Evolutionary conservation across 2,888 invertebrate genomes (phyloP).

Genomic region (Celastrina argiolus): DNA sequence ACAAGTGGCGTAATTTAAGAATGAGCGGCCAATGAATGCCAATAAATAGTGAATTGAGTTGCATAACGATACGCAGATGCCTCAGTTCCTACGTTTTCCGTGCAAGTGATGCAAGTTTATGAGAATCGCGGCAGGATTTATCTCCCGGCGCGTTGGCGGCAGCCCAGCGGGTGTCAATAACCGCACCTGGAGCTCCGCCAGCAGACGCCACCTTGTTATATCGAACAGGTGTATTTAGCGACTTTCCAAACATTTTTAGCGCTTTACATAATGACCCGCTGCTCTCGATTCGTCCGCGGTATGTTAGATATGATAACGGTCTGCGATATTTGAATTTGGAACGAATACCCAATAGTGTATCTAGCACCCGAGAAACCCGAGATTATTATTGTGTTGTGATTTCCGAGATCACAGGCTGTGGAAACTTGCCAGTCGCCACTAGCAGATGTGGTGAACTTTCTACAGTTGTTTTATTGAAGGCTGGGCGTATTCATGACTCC

Average conservation of each 20-base stretch:
- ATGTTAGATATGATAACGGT: neutral
- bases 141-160: conserved; percentile 2
- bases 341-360: neutral
- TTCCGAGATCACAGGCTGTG: too few relatives aligned
- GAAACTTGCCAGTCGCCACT: too few relatives aligned
- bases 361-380: too few relatives aligned
- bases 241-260: conserved; percentile 17
- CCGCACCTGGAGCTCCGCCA: conserved; percentile 25
- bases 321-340: neutral
- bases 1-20: neutral
- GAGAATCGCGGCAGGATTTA: neutral
- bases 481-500: too few relatives aligned
- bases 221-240: conserved; percentile 17
- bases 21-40: neutral
- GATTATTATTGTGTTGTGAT: too few relatives aligned
- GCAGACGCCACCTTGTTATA: conserved; percentile 13
- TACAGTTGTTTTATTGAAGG: too few relatives aligned
- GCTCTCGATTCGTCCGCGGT: neutral
- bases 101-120: neutral
- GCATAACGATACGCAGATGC: neutral
- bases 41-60: neutral
- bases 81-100: neutral
- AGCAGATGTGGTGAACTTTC: too few relatives aligned
- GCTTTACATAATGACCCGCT: neutral
- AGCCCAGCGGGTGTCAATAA: conserved; percentile 24